Evolutionary conservation across 2,888 invertebrate species (phyloP).

Genomic region (Eurytoma adleriae): DNA sequence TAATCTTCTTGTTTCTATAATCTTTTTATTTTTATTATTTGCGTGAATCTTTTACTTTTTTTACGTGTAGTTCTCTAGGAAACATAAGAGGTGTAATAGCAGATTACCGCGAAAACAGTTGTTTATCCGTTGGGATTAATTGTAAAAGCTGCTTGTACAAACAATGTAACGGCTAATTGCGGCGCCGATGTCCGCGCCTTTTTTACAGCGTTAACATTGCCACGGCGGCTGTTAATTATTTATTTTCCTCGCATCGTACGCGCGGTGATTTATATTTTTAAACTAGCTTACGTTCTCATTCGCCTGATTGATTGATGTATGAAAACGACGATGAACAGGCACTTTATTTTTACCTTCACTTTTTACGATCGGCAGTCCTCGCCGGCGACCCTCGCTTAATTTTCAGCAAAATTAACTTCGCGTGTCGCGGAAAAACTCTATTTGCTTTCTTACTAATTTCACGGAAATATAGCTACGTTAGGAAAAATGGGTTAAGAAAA

Average conservation of each 20-base stretch:
- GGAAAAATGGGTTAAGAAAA: no score
- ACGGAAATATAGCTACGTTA: no score
- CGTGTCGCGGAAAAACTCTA: no score
- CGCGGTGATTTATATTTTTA: slow-evolving; percentile 40
- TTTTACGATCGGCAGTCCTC: neutral
- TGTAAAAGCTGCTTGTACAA: slow-evolving; percentile 12
- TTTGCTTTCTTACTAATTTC: no score
- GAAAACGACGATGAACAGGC: slow-evolving; percentile 24
- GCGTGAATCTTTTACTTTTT: neutral
- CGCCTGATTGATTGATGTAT: slow-evolving; percentile 32
- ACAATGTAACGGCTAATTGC: slow-evolving; percentile 15
- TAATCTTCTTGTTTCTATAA: no score
- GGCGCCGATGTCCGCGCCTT: neutral
- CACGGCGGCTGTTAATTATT: slow-evolving; percentile 10
- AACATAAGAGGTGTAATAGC: no score
- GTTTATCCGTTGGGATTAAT: no score
- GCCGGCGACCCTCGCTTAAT: no score
- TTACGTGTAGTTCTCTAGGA: no score
- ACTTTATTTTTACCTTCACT: slow-evolving; percentile 17
- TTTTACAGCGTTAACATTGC: neutral
- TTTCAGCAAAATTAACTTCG: no score
- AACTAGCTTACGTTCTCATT: slow-evolving; percentile 11
- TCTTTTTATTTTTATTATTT: neutral
- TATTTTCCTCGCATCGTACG: neutral
- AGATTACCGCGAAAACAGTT: no score